Evolutionary conservation across 2,888 invertebrate genomes (phyloP).

Genomic region (Temnothorax unifasciatus): DNA sequence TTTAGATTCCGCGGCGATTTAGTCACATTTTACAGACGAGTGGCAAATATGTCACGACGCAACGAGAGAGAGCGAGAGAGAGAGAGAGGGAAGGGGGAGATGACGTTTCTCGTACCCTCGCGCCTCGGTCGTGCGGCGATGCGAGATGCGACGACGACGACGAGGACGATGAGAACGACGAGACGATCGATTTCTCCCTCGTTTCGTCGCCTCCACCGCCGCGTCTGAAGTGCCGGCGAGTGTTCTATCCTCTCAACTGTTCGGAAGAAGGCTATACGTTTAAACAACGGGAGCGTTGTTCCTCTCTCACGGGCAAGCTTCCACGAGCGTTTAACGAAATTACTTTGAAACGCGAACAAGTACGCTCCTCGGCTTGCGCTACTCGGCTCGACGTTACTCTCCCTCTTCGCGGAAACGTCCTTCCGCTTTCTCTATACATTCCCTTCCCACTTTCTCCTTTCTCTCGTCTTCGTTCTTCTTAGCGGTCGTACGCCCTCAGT

Average conservation of each 20-base stretch:
- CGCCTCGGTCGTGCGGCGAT: not conserved
- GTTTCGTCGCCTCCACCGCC: constrained; percentile 43
- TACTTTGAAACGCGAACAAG: constrained; percentile 78
- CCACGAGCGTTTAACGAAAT: constrained; percentile 76
- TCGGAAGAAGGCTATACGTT: constrained; percentile 56
- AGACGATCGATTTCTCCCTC: constrained; percentile 49
- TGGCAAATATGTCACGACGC: constrained; percentile 38
- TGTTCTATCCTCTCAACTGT: constrained; percentile 48
- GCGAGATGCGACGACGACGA: not conserved
- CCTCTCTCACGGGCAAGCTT: constrained; percentile 58
- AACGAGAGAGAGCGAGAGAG: not conserved
- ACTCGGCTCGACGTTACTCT: constrained; percentile 18
- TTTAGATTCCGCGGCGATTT: constrained; percentile 31
- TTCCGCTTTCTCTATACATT: not conserved
- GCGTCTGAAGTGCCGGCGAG: constrained; percentile 32
- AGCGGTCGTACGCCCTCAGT: constrained; percentile 41
- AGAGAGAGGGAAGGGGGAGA: not conserved
- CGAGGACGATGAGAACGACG: not conserved
- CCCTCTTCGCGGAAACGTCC: constrained; percentile 13
- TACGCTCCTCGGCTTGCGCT: constrained; percentile 58
- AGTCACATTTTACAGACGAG: constrained; percentile 32
- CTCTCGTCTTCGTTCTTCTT: constrained; percentile 19
- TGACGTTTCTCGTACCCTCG: not conserved
- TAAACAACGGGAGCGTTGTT: constrained; percentile 71
- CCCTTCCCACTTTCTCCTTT: constrained; percentile 16